phyloP scores from a whole-genome alignment of 2,797 vertebrate species.

The Anniella stebbinsi region DNA sequence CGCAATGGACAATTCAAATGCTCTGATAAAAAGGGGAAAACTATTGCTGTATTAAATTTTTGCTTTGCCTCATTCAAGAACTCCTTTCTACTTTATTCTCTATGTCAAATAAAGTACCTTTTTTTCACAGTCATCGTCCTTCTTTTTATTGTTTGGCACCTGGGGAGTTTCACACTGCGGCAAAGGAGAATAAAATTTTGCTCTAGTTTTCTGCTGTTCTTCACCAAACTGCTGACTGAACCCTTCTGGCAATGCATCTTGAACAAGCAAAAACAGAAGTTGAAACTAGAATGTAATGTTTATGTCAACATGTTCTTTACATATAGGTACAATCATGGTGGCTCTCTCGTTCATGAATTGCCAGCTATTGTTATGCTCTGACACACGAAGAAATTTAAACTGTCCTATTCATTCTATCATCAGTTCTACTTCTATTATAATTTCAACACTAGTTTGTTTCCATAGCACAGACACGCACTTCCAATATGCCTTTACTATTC shows the following conservation, averaged over 20 bases:
- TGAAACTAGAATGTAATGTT: slow-evolving; percentile 11
- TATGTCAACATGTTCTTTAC: neutral
- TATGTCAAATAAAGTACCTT: slow-evolving; percentile 72
- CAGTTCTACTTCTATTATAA: neutral
- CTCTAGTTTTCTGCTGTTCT: slow-evolving; percentile 86
- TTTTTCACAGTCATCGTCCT: slow-evolving; percentile 53
- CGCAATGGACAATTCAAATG: neutral
- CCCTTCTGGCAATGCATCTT: slow-evolving; percentile 94
- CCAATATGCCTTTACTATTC: neutral
- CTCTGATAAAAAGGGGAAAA: neutral
- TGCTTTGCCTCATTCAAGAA: neutral
- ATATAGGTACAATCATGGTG: neutral
- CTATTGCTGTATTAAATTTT: neutral
- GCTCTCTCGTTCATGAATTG: neutral
- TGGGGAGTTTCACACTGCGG: slow-evolving; percentile 56
- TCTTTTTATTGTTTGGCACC: slow-evolving; percentile 58
- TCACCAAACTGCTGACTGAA: slow-evolving; percentile 96
- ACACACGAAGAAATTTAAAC: neutral
- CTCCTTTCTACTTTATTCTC: neutral
- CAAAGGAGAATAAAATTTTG: slow-evolving; percentile 83
- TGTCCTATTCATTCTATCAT: neutral
- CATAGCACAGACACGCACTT: neutral
- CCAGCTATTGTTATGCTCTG: neutral
- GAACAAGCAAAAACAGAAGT: slow-evolving; percentile 46
- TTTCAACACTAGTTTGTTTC: neutral